phyloP scores from a whole-genome alignment of 2,113 vertebrate genomes.

The Melierax canorus region DNA sequence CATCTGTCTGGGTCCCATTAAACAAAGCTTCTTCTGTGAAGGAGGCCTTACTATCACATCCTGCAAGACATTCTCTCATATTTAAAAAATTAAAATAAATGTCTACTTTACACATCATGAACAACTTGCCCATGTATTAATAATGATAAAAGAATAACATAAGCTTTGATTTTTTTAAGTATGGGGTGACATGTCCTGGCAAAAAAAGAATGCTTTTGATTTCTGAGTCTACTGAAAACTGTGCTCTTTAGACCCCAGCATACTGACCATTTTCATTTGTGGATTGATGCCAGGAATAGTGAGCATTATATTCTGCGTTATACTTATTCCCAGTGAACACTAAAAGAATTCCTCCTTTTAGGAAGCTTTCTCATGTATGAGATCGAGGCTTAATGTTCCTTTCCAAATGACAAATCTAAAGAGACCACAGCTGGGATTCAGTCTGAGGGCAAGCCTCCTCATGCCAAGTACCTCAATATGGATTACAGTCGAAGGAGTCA shows the following conservation, averaged over 20 bases:
- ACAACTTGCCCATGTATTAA: not conserved
- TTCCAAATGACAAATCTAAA: not conserved
- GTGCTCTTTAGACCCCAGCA: not conserved
- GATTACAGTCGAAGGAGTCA: accelerated
- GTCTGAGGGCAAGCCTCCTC: not conserved
- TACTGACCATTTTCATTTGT: not conserved
- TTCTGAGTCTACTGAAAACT: not conserved
- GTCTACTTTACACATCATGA: not conserved
- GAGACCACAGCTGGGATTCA: not conserved
- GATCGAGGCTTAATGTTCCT: not conserved
- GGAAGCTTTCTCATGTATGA: not conserved
- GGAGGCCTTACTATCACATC: not conserved
- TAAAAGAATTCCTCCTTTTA: not conserved
- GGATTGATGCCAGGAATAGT: not conserved
- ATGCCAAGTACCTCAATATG: not conserved
- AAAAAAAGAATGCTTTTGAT: not conserved
- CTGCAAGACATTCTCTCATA: not conserved
- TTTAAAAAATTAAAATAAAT: not conserved
- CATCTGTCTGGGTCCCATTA: not conserved
- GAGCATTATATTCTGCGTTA: not conserved
- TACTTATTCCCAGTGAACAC: not conserved
- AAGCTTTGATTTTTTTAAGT: not conserved
- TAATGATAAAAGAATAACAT: not conserved
- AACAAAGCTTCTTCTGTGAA: not conserved
- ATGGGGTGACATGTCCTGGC: not conserved